Evolutionary conservation across 2,113 vertebrate genomes (phyloP), one percentile per base, ranked within the genome.

Genomic region (Pungitius pungitius): DNA sequence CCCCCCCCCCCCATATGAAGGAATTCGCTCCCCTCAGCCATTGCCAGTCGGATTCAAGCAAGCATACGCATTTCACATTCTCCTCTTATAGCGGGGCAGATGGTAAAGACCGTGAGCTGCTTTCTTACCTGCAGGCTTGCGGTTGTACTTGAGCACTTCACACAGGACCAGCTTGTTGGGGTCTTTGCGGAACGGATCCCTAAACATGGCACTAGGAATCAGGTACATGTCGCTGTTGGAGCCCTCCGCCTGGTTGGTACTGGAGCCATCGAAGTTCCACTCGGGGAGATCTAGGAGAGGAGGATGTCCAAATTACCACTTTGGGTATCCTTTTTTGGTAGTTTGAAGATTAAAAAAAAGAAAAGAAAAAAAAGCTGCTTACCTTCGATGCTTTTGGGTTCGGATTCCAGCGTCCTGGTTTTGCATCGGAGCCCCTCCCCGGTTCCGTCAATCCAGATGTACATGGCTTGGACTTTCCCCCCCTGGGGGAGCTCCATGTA

Each of bases 201-300:
- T 93, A 70, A 98, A 99, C 94, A 99, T 97, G 85, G 98, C 95
- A 37, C 94, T 87, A 4, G 97, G 97, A 9, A 95, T 80, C 62
- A 99, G 93, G 83, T 96, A 99, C 97, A 99, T 99, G 90, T 99
- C 97, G 24, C 97, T 99, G 90, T 99, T 99, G 75, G 97, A 99
- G 13, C 98, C 98, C 83, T 99, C 97, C 0, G 97, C 80, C 84
- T 99, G 97, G 83, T 95, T 95, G 1, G 98, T 99, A 58, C 98
- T 99, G 47, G 97, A 99, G 66, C 98, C 98, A 59, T 99, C 97
- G 0, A 99, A 99, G 91, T 99, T 99, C 97, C 98, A 99, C 88
- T 99, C 98, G 0, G 98, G 97, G 22, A 99, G 91, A 58, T 99
- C 98, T 99, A 1, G 72, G 61, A 12, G 24, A 58, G 2, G 14